Base-by-base conservation (phyloP, 2,888 invertebrate species). In the Tachina lurida region DNA sequence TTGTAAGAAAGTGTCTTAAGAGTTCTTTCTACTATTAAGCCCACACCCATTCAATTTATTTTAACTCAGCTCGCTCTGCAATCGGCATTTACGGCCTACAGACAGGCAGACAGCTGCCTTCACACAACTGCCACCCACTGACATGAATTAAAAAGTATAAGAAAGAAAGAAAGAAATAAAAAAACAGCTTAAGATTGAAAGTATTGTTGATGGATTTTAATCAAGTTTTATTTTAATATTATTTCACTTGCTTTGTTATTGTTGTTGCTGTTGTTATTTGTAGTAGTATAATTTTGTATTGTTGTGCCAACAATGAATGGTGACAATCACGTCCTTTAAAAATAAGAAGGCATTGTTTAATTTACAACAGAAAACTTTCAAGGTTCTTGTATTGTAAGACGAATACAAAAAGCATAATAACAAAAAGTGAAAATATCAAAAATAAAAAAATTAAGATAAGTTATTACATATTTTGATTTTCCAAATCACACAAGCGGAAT, bases 191-290 rank as follows among this genome's bases (percentile, higher is more conserved):
- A 22, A 43, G 71, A 76, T 65, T 54, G 17, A 47, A 77, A 77
- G 60, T 43, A 77, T 77, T 82, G 85, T 79, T 74, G 78, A 86
- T 79, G 86, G 75, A 65, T 83, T 83, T 83, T 86, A 86, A 86
- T 86, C 86, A 79, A 78, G 70, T 86, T 83, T 79, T 73, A 39
- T 81, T 77, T 83, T 79, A 62, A 73, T 52, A 65, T 63, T 79
- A 31, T 31, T 58, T 63, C 56, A 31, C 19, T 83, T 70, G 13
- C 4, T 22, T 1, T 22, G n/a, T n/a, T n/a, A n/a, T n/a, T 31
- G 31, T 31, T 31, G 19, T 63, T 73, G 15, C 47, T 71, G 15
- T 77, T 68, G 41, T 80, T 70, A 10, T 70, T 68, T 63, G 58
- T 47, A 49, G 58, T 41, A 49, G 56, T 58, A 45, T 56, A 41